Base-by-base conservation (phyloP, 2,797 vertebrate species). In the Myripristis murdjan region DNA sequence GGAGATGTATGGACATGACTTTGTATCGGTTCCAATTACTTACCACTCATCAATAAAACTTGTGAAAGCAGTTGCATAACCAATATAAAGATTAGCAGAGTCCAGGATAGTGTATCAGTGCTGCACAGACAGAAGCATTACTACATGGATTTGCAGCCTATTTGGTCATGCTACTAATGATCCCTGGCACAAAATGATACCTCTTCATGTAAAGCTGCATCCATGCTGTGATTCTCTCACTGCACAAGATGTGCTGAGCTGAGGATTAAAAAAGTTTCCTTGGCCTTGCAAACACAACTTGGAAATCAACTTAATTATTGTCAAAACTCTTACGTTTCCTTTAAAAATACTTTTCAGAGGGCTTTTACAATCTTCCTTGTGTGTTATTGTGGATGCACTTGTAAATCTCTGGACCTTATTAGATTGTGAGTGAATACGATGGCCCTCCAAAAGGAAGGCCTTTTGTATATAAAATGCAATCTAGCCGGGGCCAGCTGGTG, bases 381-480 rank as follows among this genome's bases (percentile, higher is more conserved):
- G 51, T 44, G 28, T 66, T 43, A 62, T 84, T 64, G 60, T 63
- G 41, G 54, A 59, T 63, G 65, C 65, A 64, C 79, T 84, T 88
- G 78, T 92, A 88, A 81, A 88, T 80, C 67, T 72, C 37, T 31
- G 49, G 35, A 77, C 81, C 67, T 82, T 77, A 87, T 79, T 88
- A 86, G 68, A 89, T 73, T 77, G 78, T 66, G 66, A 75, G 77
- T 84, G 84, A 88, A 85, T 82, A 44, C 8, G 49, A 79, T 75
- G 82, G 80, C 66, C 69, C 73, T 81, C 49, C n/a, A 55, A 82
- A 83, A 79, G 73, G 63, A 81, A 73, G 6, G 52, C 55, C 70
- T 82, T 92, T 91, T 89, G 87, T 92, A 85, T 86, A 91, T 90
- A 89, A 92, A 93, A 91, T 78, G 80, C 70, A 92, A 92, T 94